Evolutionary conservation across 2,888 invertebrate species (phyloP), one percentile per base, ranked within the genome.

Genomic region (Oxycera nigricornis): DNA sequence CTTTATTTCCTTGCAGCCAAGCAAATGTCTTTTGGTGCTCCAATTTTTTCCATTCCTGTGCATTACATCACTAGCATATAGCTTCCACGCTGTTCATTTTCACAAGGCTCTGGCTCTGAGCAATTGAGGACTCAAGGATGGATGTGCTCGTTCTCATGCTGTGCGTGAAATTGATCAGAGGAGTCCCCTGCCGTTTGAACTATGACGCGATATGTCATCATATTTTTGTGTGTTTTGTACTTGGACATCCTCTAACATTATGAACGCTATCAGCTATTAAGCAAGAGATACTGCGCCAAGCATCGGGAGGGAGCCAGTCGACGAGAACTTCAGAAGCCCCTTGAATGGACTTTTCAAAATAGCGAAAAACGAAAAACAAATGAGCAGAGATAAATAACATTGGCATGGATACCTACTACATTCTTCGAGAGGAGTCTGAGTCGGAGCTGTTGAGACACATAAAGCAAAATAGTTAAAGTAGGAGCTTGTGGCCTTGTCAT

Each of bases 201-300:
- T 84, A 84, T 84, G 84, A 84, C 81, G 84, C 84, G 84, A 84
- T 84, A 84, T 84, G 84, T 84, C 84, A 84, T 84, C 84, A 83
- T 84, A 84, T 84, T 83, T 84, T 75, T 76, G 65, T 65, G 73
- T 74, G 67, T 74, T 76, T 76, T 74, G 73, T 57, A 61, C 62
- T 46, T 41, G 31, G 52, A 65, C 52, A 74, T 72, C 73, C 74
- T 72, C 72, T 55, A 74, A 39, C 70, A 74, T 74, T 62, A 70
- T 50, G 35, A 70, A 39, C 65, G 70, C 70, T 55, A 55, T 70
- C 52, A 70, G 70, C 70, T 70, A 70, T 35, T 61, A 70, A 70
- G 55, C 17, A 55, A 70, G 24, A 70, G 31, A 70, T 70, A 70
- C 70, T 70, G 70, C 70, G 31, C 24, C 31, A 28, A 24, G 35